A percentile compares a stretch with the other conserved stretches of the same genome.
Evolutionary conservation across 2,797 vertebrate species (phyloP).

Genomic region (Phataginus tetradactyla): DNA sequence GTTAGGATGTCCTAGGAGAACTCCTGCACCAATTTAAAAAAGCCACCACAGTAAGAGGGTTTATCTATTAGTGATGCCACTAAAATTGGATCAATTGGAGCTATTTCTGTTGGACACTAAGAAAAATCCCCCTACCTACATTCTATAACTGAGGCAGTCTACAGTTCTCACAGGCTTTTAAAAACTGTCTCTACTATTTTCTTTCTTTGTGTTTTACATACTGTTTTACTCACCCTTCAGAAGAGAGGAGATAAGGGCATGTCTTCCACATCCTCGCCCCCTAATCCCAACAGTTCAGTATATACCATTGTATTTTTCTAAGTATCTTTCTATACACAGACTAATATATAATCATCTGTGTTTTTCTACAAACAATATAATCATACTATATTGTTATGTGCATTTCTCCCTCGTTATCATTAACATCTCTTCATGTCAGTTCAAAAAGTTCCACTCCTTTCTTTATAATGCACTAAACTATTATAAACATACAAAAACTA

Average conservation of each 20-base stretch:
- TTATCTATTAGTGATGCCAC: neutral
- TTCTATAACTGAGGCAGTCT: neutral
- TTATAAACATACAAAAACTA: neutral
- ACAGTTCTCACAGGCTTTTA: conserved; percentile 35
- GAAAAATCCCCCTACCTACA: neutral
- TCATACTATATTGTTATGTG: conserved; percentile 19
- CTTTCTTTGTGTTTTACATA: conserved; percentile 19
- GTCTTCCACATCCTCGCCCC: conserved; percentile 46
- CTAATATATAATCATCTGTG: conserved; percentile 54
- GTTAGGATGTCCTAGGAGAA: neutral
- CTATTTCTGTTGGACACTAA: neutral
- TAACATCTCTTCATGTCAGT: conserved; percentile 11
- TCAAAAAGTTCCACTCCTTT: conserved; percentile 31
- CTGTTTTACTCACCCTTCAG: conserved; percentile 58
- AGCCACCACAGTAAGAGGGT: neutral
- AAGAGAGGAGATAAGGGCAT: conserved; percentile 41
- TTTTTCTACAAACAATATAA: conserved; percentile 37
- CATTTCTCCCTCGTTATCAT: conserved; percentile 49
- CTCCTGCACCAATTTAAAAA: neutral
- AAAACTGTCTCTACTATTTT: conserved; percentile 2
- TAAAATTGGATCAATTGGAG: neutral
- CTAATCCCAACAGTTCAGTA: conserved; percentile 45
- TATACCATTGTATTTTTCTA: conserved; percentile 31
- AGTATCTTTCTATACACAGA: conserved; percentile 40
- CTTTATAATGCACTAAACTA: conserved; percentile 47